A percentile compares a stretch with the other conserved stretches of the same genome.
phyloP scores from a whole-genome alignment of 2,888 invertebrate genomes.

The Anagyrus pseudococci region DNA sequence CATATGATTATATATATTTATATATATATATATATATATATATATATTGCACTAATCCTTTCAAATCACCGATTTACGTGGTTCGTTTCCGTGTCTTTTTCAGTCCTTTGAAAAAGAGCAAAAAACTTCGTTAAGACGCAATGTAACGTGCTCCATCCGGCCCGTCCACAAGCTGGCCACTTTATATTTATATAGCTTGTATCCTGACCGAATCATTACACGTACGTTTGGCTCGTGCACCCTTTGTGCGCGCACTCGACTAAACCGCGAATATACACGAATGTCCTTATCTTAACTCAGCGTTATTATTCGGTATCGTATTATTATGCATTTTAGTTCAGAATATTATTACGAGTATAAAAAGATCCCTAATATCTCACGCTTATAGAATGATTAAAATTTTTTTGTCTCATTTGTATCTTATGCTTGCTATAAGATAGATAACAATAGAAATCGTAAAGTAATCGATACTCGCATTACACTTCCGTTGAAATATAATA shows the following conservation, averaged over 20 bases:
- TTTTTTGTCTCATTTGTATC: conserved; percentile 39
- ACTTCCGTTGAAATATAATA: conserved; percentile 19
- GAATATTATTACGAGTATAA: conserved; percentile 38
- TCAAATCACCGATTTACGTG: conserved; percentile 27
- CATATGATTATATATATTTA: conserved; percentile 38
- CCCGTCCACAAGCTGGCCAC: conserved; percentile 19
- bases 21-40: too few relatives aligned
- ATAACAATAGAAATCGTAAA: conserved; percentile 37
- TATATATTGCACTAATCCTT: conserved; percentile 39
- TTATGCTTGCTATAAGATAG: conserved; percentile 38
- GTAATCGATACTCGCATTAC: conserved; percentile 20
- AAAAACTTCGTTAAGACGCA: conserved; percentile 30
- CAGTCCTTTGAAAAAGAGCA: conserved; percentile 23
- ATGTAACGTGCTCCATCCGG: conserved; percentile 16
- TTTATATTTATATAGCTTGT: conserved; percentile 26
- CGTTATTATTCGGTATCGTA: conserved; percentile 35
- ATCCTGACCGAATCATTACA: conserved; percentile 20
- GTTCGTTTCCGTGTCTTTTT: conserved; percentile 12
- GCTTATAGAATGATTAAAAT: conserved; percentile 36
- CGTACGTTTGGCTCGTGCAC: conserved; percentile 27
- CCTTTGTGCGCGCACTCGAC: conserved; percentile 23
- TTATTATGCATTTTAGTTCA: conserved; percentile 34
- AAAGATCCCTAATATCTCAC: conserved; percentile 38
- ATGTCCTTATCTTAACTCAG: conserved; percentile 28
- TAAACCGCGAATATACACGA: conserved; percentile 39